These are phyloP conservation scores for Shinisaurus crocodilurus DNA, from an alignment of 2,113 vertebrate species.

Conservation along the genomic window DNA sequence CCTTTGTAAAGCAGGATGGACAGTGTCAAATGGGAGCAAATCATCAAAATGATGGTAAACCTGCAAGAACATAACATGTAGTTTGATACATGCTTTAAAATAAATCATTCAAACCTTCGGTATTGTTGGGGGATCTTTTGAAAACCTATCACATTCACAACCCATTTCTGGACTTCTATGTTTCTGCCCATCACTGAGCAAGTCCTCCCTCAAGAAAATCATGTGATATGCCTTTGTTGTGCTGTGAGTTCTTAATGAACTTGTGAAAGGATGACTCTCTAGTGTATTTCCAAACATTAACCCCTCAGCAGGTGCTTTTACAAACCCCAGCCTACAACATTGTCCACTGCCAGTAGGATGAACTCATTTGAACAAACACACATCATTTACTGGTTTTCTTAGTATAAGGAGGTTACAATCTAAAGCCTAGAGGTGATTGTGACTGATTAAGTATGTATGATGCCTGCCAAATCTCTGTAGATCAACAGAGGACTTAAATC, in stretches of 20 bases:
- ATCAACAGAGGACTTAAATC: constrained; percentile 72
- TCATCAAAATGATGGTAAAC: not conserved
- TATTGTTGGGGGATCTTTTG: not conserved
- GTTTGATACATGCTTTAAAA: not conserved
- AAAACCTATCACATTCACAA: not conserved
- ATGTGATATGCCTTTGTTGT: not conserved
- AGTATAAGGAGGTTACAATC: constrained; percentile 59
- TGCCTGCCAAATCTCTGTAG: constrained; percentile 67
- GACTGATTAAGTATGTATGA: constrained; percentile 62
- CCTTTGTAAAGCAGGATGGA: not conserved
- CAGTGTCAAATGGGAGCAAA: not conserved
- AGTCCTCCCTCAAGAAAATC: not conserved
- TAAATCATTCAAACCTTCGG: not conserved
- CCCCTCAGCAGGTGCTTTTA: not conserved
- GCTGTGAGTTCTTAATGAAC: not conserved
- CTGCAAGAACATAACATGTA: not conserved
- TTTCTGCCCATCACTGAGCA: not conserved
- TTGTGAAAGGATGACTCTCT: not conserved
- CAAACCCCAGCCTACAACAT: constrained; percentile 18
- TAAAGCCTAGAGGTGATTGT: constrained; percentile 43
- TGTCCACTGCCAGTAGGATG: constrained; percentile 25
- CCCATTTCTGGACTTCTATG: not conserved
- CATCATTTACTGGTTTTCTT: constrained; percentile 55
- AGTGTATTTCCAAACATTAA: constrained; percentile 28
- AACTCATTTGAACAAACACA: constrained; percentile 56